Evolutionary conservation across 2,113 vertebrate genomes (phyloP).

Genomic region (Theristicus caerulescens): DNA sequence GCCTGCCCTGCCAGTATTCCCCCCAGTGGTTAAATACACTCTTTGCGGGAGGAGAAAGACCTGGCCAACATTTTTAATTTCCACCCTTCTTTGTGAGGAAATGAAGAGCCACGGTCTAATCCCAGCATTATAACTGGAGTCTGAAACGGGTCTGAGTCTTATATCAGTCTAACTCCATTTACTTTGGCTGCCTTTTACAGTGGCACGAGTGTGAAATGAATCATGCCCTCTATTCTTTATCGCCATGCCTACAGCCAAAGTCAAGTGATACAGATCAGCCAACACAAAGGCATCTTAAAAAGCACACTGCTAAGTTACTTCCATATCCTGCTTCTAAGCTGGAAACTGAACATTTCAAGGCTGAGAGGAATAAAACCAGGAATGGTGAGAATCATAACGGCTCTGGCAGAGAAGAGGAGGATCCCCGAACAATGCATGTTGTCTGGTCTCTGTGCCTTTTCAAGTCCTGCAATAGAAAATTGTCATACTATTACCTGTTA

Average conservation of each 20-base stretch:
- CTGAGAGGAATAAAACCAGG: not conserved
- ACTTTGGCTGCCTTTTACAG: not conserved
- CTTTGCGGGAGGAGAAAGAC: not conserved
- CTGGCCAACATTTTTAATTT: not conserved
- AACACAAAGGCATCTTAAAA: not conserved
- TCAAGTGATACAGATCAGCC: not conserved
- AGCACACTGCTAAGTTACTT: not conserved
- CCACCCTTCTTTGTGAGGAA: not conserved
- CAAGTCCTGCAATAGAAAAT: not conserved
- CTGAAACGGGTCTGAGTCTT: not conserved
- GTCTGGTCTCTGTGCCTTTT: not conserved
- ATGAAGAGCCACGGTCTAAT: not conserved
- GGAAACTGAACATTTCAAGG: not conserved
- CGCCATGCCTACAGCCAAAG: not conserved
- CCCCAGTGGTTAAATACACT: not conserved
- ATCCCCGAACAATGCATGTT: not conserved
- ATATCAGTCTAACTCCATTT: not conserved
- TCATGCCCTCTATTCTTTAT: not conserved
- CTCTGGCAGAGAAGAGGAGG: not conserved
- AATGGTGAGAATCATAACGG: not conserved
- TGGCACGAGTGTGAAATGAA: not conserved
- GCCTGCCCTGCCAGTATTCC: not conserved
- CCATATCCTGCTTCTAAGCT: not conserved
- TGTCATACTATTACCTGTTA: not conserved
- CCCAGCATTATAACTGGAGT: not conserved